Evolutionary conservation across 1,140 invertebrate species (phyloP).

Genomic region (Periplaneta americana): DNA sequence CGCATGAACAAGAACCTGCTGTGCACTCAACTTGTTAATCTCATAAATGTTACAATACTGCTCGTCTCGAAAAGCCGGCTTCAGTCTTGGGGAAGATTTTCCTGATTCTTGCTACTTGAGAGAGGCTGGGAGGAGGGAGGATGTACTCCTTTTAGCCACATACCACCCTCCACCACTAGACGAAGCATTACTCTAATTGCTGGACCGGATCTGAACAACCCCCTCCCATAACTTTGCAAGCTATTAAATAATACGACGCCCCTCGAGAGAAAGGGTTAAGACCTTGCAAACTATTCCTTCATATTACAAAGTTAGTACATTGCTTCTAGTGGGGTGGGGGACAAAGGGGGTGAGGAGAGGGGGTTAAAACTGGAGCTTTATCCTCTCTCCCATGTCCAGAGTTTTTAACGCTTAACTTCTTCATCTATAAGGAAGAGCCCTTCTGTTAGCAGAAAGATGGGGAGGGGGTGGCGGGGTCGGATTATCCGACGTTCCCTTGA

Average conservation of each 20-base stretch:
- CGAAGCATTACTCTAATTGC: background rate
- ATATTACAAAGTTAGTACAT: background rate
- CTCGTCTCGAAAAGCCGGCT: too few relatives aligned
- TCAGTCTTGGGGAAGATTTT: background rate
- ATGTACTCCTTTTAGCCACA: background rate
- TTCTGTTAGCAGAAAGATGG: background rate
- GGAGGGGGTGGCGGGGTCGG: background rate
- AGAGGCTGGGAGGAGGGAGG: background rate
- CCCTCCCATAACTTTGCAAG: background rate
- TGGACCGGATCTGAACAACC: background rate
- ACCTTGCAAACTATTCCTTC: background rate
- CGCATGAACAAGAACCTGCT: too few relatives aligned
- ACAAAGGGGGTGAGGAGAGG: background rate
- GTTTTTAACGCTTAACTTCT: conserved; percentile 3
- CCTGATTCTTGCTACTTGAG: background rate
- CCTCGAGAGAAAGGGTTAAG: background rate
- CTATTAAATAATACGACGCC: background rate
- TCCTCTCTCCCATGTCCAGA: background rate
- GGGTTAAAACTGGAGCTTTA: background rate
- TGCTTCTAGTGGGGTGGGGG: background rate
- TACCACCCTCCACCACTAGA: background rate
- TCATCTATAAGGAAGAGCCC: background rate
- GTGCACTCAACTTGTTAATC: too few relatives aligned
- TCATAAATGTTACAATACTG: too few relatives aligned
- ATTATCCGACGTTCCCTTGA: background rate